These are phyloP conservation scores for Drosophila rubida DNA, from an alignment of 2,888 invertebrate species.

Conservation along the genomic window DNA sequence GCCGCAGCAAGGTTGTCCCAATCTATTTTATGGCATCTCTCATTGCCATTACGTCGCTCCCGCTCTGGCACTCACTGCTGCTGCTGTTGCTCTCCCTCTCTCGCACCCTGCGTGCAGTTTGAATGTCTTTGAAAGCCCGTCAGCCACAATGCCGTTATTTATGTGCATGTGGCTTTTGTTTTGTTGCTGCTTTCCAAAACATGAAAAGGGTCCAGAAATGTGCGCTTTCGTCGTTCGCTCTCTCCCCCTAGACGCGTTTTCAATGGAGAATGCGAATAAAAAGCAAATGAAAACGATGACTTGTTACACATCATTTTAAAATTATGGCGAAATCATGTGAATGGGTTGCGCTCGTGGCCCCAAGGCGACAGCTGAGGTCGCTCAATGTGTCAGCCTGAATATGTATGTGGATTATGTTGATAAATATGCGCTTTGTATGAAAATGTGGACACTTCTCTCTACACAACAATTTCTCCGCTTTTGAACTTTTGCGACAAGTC, in stretches of 20 bases:
- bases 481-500: too few species aligned
- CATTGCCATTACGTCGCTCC: conserved; percentile 18
- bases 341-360: conserved; percentile 11
- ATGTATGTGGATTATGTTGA: too few species aligned
- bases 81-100: too few species aligned
- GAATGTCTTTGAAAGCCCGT: conserved; percentile 58
- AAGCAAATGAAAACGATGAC: conserved; percentile 33
- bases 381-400: not conserved
- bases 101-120: conserved; percentile 18
- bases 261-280: not conserved
- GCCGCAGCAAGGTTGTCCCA: conserved; percentile 37
- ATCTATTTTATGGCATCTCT: conserved; percentile 66
- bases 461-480: too few species aligned
- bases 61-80: too few species aligned
- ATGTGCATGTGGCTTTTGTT: conserved; percentile 71
- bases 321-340: conserved; percentile 58
- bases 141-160: conserved; percentile 73
- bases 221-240: conserved; percentile 17
- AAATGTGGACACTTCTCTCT: too few species aligned
- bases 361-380: conserved; percentile 36
- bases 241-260: conserved; percentile 3
- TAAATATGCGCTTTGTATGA: too few species aligned
- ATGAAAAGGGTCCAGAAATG: conserved; percentile 63
- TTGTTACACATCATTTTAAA: conserved; percentile 51
- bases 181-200: conserved; percentile 52